Evolutionary conservation across 2,888 invertebrate species (phyloP), one percentile per base, ranked within the genome.

Genomic region (Ypsolopha sequella): DNA sequence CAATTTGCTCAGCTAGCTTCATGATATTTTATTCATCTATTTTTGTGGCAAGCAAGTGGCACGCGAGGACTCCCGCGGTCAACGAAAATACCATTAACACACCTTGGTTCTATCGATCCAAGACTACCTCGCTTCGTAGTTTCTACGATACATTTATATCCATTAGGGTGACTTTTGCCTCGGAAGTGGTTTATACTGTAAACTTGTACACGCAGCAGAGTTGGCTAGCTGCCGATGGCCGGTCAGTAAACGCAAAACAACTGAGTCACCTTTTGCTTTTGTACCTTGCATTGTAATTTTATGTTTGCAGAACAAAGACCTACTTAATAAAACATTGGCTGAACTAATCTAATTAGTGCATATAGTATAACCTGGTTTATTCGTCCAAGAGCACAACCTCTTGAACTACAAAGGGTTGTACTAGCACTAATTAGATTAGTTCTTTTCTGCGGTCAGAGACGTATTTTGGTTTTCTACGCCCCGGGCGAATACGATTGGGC

Each of bases 71-170:
- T 13, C 47, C 47, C 47, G 13, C 48, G 41, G 13, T 48, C 36
- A 48, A 34, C 60, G 64, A 60, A 62, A 65, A 68, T 65, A 68
- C 60, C 63, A 57, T 13, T 57, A 54, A 58, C 60, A 62, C 61
- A 62, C 65, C 64, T 65, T 64, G 57, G 56, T 60, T 48, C 50
- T 70, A 76, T 76, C 60, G 76, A 77, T 52, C 52, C 52, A 52
- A 49, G 41, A 52, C 51, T 43, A 49, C 52, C 48, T 11, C 46
- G 8, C 34, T 35, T 35, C 46, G 34, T 34, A 46, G 9, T 9
- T 11, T 6, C 11, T n/a, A 43, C 11, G 9, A 10, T 7, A 35
- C 11, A 6, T 34, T 11, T 34, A 33, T 45, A 34, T 43, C 24
- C 43, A 7, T 41, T 6, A 41, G 6, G 14, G 11, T 41, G 10